Conservation (phyloP, 2,797 vertebrate genomes). For the Thunnus albacares region DNA sequence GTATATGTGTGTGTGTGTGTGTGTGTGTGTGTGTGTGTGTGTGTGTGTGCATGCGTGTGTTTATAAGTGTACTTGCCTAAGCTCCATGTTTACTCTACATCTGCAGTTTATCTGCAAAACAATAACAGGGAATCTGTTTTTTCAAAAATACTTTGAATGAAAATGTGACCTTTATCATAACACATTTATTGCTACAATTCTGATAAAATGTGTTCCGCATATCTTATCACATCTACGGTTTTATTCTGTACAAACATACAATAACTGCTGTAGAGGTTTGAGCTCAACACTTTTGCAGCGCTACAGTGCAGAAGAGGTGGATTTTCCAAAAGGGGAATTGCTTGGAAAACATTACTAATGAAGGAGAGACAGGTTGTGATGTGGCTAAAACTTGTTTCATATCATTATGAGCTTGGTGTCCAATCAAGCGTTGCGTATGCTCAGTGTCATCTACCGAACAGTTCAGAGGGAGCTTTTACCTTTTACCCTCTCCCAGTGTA, state of each 20-base stretch:
- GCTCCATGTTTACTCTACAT: slow-evolving; percentile 5
- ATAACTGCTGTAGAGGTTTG: not conserved
- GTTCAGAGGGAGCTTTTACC: slow-evolving; percentile 19
- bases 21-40: not conserved
- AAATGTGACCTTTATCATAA: not conserved
- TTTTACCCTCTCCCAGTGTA: slow-evolving; percentile 16
- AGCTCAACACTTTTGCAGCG: not conserved
- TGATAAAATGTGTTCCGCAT: not conserved
- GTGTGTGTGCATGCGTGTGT: no score
- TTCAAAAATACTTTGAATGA: not conserved
- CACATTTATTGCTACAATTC: slow-evolving; percentile 7
- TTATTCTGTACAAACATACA: slow-evolving; percentile 1
- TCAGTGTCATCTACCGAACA: slow-evolving; percentile 40
- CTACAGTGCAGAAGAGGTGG: not conserved
- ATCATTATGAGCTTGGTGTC: slow-evolving; percentile 5
- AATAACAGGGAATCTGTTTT: not conserved
- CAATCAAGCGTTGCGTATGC: slow-evolving; percentile 26
- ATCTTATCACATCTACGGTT: not conserved
- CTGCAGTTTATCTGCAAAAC: slow-evolving; percentile 1
- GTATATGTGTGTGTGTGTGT: slow-evolving; percentile 4
- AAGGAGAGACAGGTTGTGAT: not conserved
- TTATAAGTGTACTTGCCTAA: not conserved
- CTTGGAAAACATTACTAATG: slow-evolving; percentile 1
- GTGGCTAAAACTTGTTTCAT: not conserved
- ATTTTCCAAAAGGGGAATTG: not conserved